Evolutionary conservation across 2,888 invertebrate species (phyloP).

Genomic region (Agelastica alni): DNA sequence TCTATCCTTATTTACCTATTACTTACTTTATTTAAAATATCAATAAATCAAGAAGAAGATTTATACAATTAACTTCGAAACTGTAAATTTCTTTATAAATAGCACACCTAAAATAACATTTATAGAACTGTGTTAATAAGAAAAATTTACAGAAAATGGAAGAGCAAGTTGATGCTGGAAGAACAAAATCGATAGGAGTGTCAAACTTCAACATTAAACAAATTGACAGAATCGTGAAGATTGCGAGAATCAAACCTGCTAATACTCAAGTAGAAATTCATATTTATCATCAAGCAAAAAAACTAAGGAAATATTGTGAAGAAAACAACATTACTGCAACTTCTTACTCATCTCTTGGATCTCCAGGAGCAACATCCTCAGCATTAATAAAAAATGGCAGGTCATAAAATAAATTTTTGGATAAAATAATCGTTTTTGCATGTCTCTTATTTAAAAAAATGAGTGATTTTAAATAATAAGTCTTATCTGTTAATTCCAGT

Average conservation of each 20-base stretch:
- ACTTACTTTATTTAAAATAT: too few relatives aligned
- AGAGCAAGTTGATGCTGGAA: conserved; percentile 68
- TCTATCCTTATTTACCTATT: too few relatives aligned
- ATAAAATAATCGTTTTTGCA: too few relatives aligned
- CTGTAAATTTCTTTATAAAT: too few relatives aligned
- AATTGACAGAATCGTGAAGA: conserved; percentile 66
- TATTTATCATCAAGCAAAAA: conserved; percentile 74
- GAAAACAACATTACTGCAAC: conserved; percentile 70
- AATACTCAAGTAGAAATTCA: conserved; percentile 76
- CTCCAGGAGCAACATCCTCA: conserved; percentile 67
- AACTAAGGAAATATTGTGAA: conserved; percentile 65
- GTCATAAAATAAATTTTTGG: too few relatives aligned
- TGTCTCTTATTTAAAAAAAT: too few relatives aligned
- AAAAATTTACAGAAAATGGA: conserved; percentile 67
- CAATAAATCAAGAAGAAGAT: too few relatives aligned
- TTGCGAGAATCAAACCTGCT: conserved; percentile 63
- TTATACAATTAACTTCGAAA: too few relatives aligned
- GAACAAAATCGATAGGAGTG: conserved; percentile 78
- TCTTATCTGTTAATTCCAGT: conserved; percentile 5
- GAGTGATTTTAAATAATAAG: neutral
- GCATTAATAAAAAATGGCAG: too few relatives aligned
- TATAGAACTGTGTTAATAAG: too few relatives aligned
- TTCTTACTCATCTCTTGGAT: conserved; percentile 80
- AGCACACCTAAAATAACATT: too few relatives aligned
- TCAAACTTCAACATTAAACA: conserved; percentile 83